Conservation (phyloP, 2,888 invertebrate species). For the Sinohyriopsis cumingii region DNA sequence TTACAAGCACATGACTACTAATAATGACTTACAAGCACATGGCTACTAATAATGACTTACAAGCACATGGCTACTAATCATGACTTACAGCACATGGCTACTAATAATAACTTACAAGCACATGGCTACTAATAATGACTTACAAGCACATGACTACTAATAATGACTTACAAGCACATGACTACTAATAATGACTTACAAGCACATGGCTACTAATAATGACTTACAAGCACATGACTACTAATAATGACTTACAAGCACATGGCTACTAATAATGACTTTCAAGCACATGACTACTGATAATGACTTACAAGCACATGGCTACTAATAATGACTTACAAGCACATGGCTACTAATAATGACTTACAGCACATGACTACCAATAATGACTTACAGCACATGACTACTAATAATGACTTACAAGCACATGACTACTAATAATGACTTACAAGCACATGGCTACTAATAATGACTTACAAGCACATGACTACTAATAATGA, state of each 20-base stretch:
- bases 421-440: not conserved
- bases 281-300: not conserved
- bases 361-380: not conserved
- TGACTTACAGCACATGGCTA: not conserved
- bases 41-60: slow-evolving; percentile 23
- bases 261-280: not conserved
- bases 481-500: not conserved
- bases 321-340: not conserved
- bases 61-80: not conserved
- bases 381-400: too few relatives aligned
- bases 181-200: not conserved
- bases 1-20: not conserved
- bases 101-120: not conserved
- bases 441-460: too few relatives aligned
- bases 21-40: too few relatives aligned
- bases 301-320: too few relatives aligned
- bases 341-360: not conserved
- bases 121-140: not conserved
- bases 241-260: too few relatives aligned
- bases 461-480: too few relatives aligned
- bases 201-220: not conserved
- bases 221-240: not conserved
- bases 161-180: too few relatives aligned
- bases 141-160: not conserved
- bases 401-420: not conserved